Conservation (phyloP, 2,113 vertebrate species). For the Corythaixoides concolor region DNA sequence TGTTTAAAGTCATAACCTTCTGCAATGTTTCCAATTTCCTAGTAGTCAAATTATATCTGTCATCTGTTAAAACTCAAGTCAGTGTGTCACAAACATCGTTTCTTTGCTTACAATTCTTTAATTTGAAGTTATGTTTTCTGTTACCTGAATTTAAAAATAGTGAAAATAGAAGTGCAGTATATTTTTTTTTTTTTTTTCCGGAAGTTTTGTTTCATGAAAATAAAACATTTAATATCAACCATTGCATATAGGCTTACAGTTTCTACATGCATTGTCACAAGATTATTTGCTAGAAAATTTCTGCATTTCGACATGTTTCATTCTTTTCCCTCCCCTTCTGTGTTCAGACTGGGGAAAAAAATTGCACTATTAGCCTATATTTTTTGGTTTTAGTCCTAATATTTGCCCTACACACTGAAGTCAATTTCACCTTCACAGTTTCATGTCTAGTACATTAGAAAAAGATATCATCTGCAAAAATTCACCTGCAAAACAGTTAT, state of each 20-base stretch:
- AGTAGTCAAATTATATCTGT: background rate
- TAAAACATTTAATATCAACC: background rate
- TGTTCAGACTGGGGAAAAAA: accelerated
- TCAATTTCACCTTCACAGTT: background rate
- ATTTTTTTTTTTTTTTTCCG: background rate
- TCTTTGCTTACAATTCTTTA: background rate
- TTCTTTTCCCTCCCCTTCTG: background rate
- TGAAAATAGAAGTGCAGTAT: background rate
- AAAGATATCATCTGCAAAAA: background rate
- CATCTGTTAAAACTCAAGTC: background rate
- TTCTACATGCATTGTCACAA: background rate
- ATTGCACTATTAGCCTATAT: background rate
- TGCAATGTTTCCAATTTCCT: background rate
- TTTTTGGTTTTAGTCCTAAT: background rate
- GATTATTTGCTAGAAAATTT: background rate
- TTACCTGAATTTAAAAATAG: background rate
- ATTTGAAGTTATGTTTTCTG: background rate
- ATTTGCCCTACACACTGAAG: background rate
- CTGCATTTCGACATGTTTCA: background rate
- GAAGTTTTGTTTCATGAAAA: background rate
- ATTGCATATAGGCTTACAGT: background rate
- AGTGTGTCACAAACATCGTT: accelerated
- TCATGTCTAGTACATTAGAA: background rate
- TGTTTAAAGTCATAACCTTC: background rate
- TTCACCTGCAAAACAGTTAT: background rate